Percentiles rank a stretch among this genome's conserved stretches.
Conservation (phyloP, 2,888 invertebrate species). For the Lasioglossum calceatum region DNA sequence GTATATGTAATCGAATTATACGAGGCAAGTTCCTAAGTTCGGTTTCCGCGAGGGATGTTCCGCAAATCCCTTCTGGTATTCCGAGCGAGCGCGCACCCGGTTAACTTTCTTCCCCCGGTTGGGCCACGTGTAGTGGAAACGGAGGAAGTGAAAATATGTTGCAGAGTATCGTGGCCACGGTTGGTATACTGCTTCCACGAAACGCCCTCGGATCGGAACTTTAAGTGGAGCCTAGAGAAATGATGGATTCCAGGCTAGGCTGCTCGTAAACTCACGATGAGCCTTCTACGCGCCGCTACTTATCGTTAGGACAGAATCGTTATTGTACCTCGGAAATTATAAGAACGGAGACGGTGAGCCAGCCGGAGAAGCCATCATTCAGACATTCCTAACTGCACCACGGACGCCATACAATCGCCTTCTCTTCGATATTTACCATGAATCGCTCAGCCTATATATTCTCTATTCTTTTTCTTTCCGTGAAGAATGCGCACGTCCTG, state of each 20-base stretch:
- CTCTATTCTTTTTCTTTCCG: not conserved
- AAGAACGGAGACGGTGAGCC: conserved; percentile 22
- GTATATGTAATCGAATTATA: not conserved
- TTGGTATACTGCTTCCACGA: conserved; percentile 35
- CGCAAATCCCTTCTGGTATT: not conserved
- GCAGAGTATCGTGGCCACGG: conserved; percentile 6
- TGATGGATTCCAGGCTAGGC: conserved; percentile 47
- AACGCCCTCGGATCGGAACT: conserved; percentile 46
- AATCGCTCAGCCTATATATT: conserved; percentile 5
- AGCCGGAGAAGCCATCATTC: not conserved
- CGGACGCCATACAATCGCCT: conserved; percentile 2
- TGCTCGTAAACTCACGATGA: conserved; percentile 41
- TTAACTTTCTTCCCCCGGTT: not conserved
- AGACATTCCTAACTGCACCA: conserved; percentile 5
- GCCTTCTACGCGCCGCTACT: conserved; percentile 27
- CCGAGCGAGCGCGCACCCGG: not conserved
- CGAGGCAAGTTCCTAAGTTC: not conserved
- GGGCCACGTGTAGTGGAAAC: conserved; percentile 5
- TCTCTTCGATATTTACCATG: conserved; percentile 21
- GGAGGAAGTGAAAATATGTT: conserved; percentile 41
- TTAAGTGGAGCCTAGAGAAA: conserved; percentile 58
- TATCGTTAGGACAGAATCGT: conserved; percentile 27
- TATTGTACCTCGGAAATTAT: conserved; percentile 29
- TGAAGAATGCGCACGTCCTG: not conserved
- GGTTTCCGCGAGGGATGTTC: not conserved